These are phyloP conservation scores for Macquaria australasica DNA, from an alignment of 2,113 vertebrate genomes.

Conservation along the genomic window DNA sequence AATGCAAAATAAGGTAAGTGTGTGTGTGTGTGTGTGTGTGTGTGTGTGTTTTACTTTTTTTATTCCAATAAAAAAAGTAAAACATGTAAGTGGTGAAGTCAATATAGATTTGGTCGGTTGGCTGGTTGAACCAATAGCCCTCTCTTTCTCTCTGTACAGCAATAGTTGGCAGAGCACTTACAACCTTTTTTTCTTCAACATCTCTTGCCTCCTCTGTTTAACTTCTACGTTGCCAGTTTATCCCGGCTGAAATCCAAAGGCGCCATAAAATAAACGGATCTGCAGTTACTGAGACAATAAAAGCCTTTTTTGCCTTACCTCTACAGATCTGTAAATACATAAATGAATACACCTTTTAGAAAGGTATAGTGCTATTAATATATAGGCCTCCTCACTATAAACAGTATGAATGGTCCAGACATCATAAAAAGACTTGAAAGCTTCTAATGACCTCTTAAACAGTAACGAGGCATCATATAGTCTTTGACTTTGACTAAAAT, in stretches of 20 bases:
- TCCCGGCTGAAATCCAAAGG: slow-evolving; percentile 45
- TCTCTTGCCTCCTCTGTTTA: slow-evolving; percentile 45
- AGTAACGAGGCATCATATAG: background rate
- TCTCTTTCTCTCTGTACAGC: slow-evolving; percentile 12
- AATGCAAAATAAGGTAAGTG: slow-evolving; percentile 62
- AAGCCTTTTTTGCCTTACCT: slow-evolving; percentile 15
- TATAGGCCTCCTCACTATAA: slow-evolving; percentile 28
- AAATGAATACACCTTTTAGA: slow-evolving; percentile 44
- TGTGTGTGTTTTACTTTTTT: no score
- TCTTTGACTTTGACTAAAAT: slow-evolving; percentile 9
- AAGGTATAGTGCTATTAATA: slow-evolving; percentile 16
- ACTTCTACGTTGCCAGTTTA: slow-evolving; percentile 41
- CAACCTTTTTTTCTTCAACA: slow-evolving; percentile 49
- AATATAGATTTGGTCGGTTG: slow-evolving; percentile 28
- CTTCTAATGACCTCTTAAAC: slow-evolving; percentile 22
- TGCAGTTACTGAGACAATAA: slow-evolving; percentile 51
- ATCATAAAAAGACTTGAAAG: slow-evolving; percentile 21
- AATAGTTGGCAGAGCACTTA: slow-evolving; percentile 27
- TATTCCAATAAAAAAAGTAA: slow-evolving; percentile 53
- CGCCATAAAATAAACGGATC: slow-evolving; percentile 54
- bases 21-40: no score
- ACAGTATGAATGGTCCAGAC: slow-evolving; percentile 19
- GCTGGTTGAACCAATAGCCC: slow-evolving; percentile 42
- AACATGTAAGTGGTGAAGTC: slow-evolving; percentile 44
- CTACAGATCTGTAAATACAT: slow-evolving; percentile 46